A percentile compares a stretch with the other conserved stretches of the same genome.
phyloP scores from a whole-genome alignment of 2,888 invertebrate species.

The Lepidocyrtoides sp. region DNA sequence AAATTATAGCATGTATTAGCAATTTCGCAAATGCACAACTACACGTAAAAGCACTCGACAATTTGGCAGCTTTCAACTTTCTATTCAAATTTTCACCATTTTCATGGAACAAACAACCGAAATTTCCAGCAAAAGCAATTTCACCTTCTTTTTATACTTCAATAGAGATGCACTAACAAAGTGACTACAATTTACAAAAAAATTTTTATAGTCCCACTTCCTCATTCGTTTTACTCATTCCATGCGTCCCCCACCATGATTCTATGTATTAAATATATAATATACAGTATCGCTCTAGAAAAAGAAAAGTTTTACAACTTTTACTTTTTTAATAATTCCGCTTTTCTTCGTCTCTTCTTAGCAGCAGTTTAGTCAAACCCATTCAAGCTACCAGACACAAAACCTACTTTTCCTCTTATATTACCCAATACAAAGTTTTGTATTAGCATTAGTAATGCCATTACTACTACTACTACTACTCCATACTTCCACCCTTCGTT shows the following conservation, averaged over 20 bases:
- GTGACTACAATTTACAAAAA: constrained; percentile 24
- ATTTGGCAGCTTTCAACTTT: constrained; percentile 48
- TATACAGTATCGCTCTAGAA: neutral
- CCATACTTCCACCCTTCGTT: neutral
- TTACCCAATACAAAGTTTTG: constrained; percentile 35
- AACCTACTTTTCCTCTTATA: constrained; percentile 20
- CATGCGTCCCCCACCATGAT: neutral
- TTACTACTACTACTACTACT: constrained; percentile 1
- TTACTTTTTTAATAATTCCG: constrained; percentile 67
- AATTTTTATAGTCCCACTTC: too few species aligned
- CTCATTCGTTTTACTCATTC: neutral
- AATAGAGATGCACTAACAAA: constrained; percentile 52
- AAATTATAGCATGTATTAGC: too few species aligned
- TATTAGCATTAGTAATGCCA: constrained; percentile 14
- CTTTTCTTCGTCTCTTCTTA: constrained; percentile 38
- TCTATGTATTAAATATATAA: neutral
- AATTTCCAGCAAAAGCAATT: constrained; percentile 36
- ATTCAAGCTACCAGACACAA: constrained; percentile 22
- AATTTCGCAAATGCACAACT: constrained; percentile 49
- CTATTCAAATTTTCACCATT: constrained; percentile 26
- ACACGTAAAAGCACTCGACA: constrained; percentile 23
- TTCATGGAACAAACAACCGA: neutral
- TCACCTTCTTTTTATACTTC: constrained; percentile 47
- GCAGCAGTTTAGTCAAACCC: constrained; percentile 1
- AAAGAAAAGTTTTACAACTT: constrained; percentile 51